phyloP scores from a whole-genome alignment of 2,113 vertebrate species.

The Elgaria multicarinata region DNA sequence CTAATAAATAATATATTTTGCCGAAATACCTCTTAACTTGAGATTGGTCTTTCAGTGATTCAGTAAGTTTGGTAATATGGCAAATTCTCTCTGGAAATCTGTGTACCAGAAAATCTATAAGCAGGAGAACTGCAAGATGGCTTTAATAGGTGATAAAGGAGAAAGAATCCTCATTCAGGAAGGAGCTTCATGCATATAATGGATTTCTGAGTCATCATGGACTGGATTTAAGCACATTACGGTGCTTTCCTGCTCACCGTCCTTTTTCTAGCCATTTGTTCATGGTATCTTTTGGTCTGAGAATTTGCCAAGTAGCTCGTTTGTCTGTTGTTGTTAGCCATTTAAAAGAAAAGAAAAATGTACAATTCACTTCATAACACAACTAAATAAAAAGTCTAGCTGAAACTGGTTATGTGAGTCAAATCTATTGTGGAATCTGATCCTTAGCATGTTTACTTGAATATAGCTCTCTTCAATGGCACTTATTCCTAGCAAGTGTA shows the following conservation, averaged over 20 bases:
- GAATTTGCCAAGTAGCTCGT: constrained; percentile 16
- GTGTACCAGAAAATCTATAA: background rate
- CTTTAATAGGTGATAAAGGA: background rate
- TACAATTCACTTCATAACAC: background rate
- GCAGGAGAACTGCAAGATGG: background rate
- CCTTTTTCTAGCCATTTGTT: constrained; percentile 10
- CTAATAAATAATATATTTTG: background rate
- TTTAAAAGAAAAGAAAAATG: constrained; percentile 12
- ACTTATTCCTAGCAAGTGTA: background rate
- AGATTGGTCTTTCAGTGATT: background rate
- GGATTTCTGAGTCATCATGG: constrained; percentile 7
- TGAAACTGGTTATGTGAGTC: background rate
- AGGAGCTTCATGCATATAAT: constrained; percentile 10
- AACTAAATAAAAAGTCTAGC: background rate
- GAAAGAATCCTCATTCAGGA: background rate
- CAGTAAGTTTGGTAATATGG: background rate
- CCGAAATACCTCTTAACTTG: background rate
- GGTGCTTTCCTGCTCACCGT: background rate
- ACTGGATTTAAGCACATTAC: constrained; percentile 26
- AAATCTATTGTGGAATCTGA: background rate
- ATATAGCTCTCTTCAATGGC: background rate
- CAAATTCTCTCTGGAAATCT: background rate
- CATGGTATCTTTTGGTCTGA: background rate
- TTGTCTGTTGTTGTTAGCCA: background rate
- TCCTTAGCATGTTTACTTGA: background rate